A percentile compares a stretch with the other conserved stretches of the same genome.
Conservation (phyloP, 2,113 vertebrate genomes). For the Cyphomyrus plagiostoma region DNA sequence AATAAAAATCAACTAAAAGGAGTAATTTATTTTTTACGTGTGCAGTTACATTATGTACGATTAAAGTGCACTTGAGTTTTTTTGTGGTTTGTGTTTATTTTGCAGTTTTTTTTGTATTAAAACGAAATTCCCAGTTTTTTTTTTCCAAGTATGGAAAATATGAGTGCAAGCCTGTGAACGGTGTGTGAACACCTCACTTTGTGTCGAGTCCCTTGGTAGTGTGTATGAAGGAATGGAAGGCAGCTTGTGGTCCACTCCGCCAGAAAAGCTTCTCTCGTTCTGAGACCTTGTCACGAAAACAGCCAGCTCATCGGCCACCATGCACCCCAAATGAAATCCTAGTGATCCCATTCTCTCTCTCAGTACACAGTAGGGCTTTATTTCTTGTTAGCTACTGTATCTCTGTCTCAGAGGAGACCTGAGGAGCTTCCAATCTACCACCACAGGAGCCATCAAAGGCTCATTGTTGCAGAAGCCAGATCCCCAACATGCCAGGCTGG, state of each 20-base stretch:
- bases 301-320: background rate
- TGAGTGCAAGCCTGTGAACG: background rate
- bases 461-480: background rate
- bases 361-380: background rate
- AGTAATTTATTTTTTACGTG: background rate
- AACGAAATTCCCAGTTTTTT: background rate
- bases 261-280: background rate
- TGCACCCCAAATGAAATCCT: background rate
- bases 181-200: background rate
- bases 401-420: background rate
- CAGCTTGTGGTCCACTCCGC: background rate
- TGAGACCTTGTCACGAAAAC: background rate
- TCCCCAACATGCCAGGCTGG: background rate
- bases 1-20: background rate
- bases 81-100: background rate
- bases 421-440: background rate
- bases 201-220: background rate
- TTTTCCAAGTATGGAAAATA: background rate
- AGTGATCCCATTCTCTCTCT: background rate
- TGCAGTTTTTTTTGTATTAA: background rate
- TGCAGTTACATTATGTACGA: background rate
- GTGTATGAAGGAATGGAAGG: background rate
- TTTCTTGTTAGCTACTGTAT: background rate
- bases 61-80: background rate
- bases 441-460: background rate